Base-by-base conservation (phyloP, 2,797 vertebrate species). In the Enteromius paludinosus region DNA sequence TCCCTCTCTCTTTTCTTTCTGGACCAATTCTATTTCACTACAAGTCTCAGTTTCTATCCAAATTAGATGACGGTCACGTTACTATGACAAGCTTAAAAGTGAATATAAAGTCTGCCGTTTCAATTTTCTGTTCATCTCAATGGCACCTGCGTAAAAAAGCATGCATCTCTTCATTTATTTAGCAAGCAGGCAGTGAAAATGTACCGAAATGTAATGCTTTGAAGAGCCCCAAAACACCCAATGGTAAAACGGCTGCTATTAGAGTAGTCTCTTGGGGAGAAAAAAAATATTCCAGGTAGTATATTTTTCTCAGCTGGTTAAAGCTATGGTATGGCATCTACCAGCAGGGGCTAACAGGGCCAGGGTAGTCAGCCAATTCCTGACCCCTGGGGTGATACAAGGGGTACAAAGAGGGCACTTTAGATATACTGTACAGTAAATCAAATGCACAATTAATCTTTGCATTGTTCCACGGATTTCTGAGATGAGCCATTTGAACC, bases 151-250 rank as follows among this genome's bases (percentile, higher is more conserved):
- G 23, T 70, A 33, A 4, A 72, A n/a, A 35, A 72, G 45, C 12
- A 52, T 52, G 17, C 43, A 72, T 52, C 70, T 72, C 70, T n/a
- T 72, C 20, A 33, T 17, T n/a, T 72, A 54, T 72, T 20, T 18
- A n/a, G 18, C 47, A 35, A 18, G n/a, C 5, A 54, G 30, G 20
- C 1, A 54, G 30, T 20, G 18, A 15, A 33, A 54, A 33, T 35
- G n/a, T 12, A 72, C 28, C 14, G 18, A 35, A 23, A 52, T 30
- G 4, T 71, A 17, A 71, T 49, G 18, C 5, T 72, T 52, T 72
- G 20, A 7, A 72, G 25, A 52, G 45, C 45, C 15, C 9, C 20
- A n/a, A 72, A 72, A 52, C 17, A 33, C 17, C 28, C 28, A 33
- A 47, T 54, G 70, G 18, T 35, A 54, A 54, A 35, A 33, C 4